These are phyloP conservation scores for Myiopsitta monachus DNA, from an alignment of 2,113 vertebrate species.

Conservation along the genomic window DNA sequence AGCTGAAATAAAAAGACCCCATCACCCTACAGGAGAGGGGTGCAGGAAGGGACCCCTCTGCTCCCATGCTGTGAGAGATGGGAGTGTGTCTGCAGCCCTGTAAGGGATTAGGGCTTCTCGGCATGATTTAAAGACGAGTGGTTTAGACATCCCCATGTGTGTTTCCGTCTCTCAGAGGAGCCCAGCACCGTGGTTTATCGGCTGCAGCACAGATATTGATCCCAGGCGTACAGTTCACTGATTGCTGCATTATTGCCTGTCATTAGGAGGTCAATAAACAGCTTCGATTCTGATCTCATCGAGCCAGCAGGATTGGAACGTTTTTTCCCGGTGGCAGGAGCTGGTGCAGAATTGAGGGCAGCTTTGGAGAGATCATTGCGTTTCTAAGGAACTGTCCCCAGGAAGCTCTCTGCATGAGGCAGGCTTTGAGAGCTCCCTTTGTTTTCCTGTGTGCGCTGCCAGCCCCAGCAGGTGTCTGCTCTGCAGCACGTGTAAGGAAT, in stretches of 20 bases:
- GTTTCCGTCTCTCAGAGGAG: not conserved
- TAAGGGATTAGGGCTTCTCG: not conserved
- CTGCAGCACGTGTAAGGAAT: not conserved
- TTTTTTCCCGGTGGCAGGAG: not conserved
- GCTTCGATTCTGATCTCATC: not conserved
- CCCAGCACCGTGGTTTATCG: not conserved
- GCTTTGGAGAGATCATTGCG: not conserved
- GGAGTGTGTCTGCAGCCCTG: fast-evolving
- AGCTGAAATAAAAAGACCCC: not conserved
- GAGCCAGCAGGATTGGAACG: not conserved
- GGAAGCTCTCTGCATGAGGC: not conserved
- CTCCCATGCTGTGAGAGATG: not conserved
- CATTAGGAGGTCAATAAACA: slow-evolving; percentile 16
- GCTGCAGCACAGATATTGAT: not conserved
- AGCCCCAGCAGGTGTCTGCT: not conserved
- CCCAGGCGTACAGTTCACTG: not conserved
- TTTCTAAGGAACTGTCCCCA: not conserved
- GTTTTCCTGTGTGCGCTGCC: not conserved
- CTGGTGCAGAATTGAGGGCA: not conserved
- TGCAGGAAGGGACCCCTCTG: not conserved
- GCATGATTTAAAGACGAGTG: not conserved
- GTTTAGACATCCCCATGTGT: fast-evolving
- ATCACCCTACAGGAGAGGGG: fast-evolving
- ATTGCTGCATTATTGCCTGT: slow-evolving; percentile 11
- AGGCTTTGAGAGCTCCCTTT: fast-evolving